phyloP scores from a whole-genome alignment of 2,797 vertebrate species.

The Masticophis lateralis region DNA sequence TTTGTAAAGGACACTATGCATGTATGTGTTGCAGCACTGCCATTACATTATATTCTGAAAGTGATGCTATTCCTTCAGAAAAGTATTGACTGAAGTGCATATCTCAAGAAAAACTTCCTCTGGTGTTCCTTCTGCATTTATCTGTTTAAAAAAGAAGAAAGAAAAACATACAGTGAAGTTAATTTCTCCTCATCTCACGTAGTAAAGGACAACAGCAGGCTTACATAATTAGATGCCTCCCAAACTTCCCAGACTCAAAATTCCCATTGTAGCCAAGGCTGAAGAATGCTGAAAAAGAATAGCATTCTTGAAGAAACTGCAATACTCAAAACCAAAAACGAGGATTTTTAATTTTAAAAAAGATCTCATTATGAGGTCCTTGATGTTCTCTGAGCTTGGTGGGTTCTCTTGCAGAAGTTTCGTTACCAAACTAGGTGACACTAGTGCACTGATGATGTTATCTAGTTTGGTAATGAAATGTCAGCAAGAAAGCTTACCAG shows the following conservation, averaged over 20 bases:
- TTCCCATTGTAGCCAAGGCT: not conserved
- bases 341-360: not conserved
- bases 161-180: not conserved
- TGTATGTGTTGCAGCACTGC: constrained; percentile 25
- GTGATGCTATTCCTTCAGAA: constrained; percentile 59
- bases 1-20: constrained; percentile 27
- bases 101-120: constrained; percentile 87
- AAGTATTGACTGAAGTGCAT: constrained; percentile 80
- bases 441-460: not conserved
- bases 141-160: constrained; percentile 65
- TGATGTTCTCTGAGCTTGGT: not conserved
- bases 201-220: not conserved
- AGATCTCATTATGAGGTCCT: not conserved
- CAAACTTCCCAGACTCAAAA: not conserved
- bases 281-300: not conserved
- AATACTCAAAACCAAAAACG: not conserved
- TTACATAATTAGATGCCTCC: not conserved
- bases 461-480: not conserved
- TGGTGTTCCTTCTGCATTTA: constrained; percentile 84
- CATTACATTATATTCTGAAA: constrained; percentile 30
- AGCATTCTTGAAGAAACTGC: not conserved
- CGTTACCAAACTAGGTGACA: not conserved
- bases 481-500: not conserved
- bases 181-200: not conserved
- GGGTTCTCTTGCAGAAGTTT: not conserved